Conservation (phyloP, 2,113 vertebrate genomes). For the Odontesthes bonariensis region DNA sequence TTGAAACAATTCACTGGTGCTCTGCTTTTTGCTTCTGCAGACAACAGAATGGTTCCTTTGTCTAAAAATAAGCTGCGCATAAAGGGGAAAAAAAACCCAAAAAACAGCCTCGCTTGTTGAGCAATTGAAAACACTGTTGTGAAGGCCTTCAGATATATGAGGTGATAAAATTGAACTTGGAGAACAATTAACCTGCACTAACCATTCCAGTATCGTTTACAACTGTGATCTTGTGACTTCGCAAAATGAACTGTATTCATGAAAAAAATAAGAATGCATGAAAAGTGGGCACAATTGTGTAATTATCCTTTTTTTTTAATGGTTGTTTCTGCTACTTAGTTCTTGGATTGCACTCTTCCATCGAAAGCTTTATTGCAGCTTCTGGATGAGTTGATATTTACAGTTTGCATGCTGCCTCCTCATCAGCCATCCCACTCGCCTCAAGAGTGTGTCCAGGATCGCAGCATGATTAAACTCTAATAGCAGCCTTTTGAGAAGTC, state of each 20-base stretch:
- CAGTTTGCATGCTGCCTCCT: slow-evolving; percentile 39
- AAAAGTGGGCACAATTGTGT: slow-evolving; percentile 27
- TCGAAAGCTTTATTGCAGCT: slow-evolving; percentile 57
- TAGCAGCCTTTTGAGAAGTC: slow-evolving; percentile 75
- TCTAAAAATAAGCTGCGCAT: slow-evolving; percentile 45
- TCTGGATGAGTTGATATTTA: slow-evolving; percentile 49
- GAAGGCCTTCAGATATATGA: slow-evolving; percentile 31
- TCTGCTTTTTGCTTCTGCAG: slow-evolving; percentile 54
- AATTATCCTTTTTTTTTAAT: slow-evolving; percentile 9
- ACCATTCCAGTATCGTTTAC: slow-evolving; percentile 36
- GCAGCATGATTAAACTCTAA: slow-evolving; percentile 80
- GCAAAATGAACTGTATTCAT: neutral
- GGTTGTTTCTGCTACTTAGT: slow-evolving; percentile 29
- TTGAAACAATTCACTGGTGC: slow-evolving; percentile 69
- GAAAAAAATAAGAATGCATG: slow-evolving; percentile 1
- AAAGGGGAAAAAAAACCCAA: slow-evolving; percentile 36
- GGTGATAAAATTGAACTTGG: slow-evolving; percentile 37
- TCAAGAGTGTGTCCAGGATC: slow-evolving; percentile 59
- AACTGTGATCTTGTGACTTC: slow-evolving; percentile 38
- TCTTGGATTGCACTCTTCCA: slow-evolving; percentile 49
- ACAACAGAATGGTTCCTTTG: slow-evolving; percentile 61
- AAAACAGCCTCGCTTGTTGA: slow-evolving; percentile 35
- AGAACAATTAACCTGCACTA: slow-evolving; percentile 1
- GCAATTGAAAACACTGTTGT: slow-evolving; percentile 43
- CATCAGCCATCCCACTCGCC: slow-evolving; percentile 61